These are phyloP conservation scores for Syrista parreyssii DNA, from an alignment of 2,888 invertebrate genomes.

Conservation along the genomic window DNA sequence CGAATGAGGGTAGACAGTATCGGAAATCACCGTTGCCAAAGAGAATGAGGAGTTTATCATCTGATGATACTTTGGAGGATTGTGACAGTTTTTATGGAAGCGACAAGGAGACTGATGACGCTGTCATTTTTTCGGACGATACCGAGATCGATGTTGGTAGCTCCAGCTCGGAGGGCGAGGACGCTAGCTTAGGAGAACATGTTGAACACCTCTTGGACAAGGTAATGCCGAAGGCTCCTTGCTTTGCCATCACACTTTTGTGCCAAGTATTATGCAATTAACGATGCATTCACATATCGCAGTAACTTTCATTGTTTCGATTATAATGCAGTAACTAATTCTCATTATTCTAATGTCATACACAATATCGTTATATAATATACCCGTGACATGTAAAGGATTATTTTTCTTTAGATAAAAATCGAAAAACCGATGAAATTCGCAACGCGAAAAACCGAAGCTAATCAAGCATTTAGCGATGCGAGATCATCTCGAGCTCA, in stretches of 20 bases:
- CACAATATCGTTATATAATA: neutral
- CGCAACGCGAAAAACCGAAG: conserved; percentile 25
- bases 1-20: conserved; percentile 12
- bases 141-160: conserved; percentile 67
- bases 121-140: conserved; percentile 73
- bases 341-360: neutral
- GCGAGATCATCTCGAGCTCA: conserved; percentile 31
- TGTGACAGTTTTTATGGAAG: conserved; percentile 73
- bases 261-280: conserved; percentile 15
- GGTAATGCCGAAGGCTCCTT: conserved; percentile 39
- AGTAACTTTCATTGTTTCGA: conserved; percentile 11
- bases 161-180: conserved; percentile 64
- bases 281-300: conserved; percentile 17
- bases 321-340: neutral
- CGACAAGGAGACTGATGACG: conserved; percentile 73
- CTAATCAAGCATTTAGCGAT: conserved; percentile 21
- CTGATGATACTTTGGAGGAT: conserved; percentile 58
- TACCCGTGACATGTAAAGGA: neutral
- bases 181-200: conserved; percentile 49
- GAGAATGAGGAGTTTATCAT: conserved; percentile 30
- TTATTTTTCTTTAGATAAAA: conserved; percentile 17
- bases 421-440: conserved; percentile 28
- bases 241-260: conserved; percentile 3
- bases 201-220: conserved; percentile 59
- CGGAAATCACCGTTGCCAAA: conserved; percentile 31